Evolutionary conservation across 1,140 invertebrate genomes (phyloP), one percentile per base, ranked within the genome.

Genomic region (Aethina tumida): DNA sequence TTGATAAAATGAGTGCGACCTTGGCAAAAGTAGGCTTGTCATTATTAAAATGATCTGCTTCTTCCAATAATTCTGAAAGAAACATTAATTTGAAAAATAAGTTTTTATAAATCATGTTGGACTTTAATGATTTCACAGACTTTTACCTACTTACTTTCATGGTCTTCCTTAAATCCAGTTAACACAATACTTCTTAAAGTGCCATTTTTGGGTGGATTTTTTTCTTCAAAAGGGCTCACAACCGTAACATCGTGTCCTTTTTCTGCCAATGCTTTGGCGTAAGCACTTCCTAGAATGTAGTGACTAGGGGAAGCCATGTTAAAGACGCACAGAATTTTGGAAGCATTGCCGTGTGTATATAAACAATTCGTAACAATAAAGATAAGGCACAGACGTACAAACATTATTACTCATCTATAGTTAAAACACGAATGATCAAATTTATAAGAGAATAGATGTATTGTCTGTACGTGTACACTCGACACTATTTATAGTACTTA

Each of bases 241-340:
- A 77, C 52, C 1, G 73, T 72, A 2, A 78, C 63, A 18, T 73
- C 56, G 41, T 79, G 75, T 4, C 73, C 74, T 18, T 58, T 61
- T 8, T 36, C 47, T 0, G 68, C 73, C 13, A 79, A 35, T 7
- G 61, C 71, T 39, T 68, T 68, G 49, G 71, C 63, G 29, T 77
- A 35, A 0, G 59, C 54, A 3, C 69, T 66, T 15, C 71, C 70
- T 33, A 74, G 62, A 29, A 69, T 62, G 32, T 66, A 72, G 45
- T 78, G 76, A 28, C 75, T 78, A 44, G 66, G 68, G 0, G 57
- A 63, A 0, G 55, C 53, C 2, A 66, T 58, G 0, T 64, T 62
- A 25, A 72, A 63, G 1, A 75, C 31, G 4, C 64, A 59, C n/a
- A 56, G 34, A 36, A 56, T 53, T n/a, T n/a, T n/a, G n/a, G n/a